These are phyloP conservation scores for Pogonomyrmex barbatus DNA, from an alignment of 1,140 invertebrate species.

Conservation along the genomic window DNA sequence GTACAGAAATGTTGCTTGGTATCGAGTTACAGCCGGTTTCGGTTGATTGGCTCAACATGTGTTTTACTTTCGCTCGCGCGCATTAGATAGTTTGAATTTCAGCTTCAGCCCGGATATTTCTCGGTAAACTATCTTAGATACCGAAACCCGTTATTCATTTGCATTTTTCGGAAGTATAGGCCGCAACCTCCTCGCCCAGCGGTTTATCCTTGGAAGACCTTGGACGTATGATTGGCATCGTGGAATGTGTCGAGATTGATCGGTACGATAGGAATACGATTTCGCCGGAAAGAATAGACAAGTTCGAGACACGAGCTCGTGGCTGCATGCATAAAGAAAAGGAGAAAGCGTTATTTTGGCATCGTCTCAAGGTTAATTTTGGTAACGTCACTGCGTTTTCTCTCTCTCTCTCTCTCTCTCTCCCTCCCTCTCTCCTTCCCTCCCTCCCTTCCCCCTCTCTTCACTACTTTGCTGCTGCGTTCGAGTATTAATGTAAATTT, in stretches of 20 bases:
- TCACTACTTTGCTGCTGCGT: background rate
- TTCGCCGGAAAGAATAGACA: conserved; percentile 1
- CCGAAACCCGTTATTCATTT: background rate
- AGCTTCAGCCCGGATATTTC: conserved; percentile 11
- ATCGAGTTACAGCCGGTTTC: conserved; percentile 53
- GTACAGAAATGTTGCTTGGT: conserved; percentile 50
- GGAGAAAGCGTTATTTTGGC: conserved; percentile 32
- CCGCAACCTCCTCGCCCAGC: background rate
- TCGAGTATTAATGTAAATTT: conserved; percentile 29
- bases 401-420: background rate
- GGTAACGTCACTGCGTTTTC: background rate
- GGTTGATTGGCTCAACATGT: conserved; percentile 54
- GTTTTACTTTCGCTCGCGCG: conserved; percentile 52
- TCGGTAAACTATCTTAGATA: background rate
- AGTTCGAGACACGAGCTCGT: background rate
- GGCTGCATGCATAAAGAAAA: background rate
- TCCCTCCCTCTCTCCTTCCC: background rate
- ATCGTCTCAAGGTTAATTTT: conserved; percentile 53
- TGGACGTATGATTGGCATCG: conserved; percentile 48
- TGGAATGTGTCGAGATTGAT: conserved; percentile 50
- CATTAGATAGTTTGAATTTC: conserved; percentile 33
- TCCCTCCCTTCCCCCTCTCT: background rate
- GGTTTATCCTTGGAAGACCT: conserved; percentile 31
- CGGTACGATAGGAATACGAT: conserved; percentile 37
- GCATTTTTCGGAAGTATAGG: conserved; percentile 1